phyloP scores from a whole-genome alignment of 2,888 invertebrate species.

The Lasioglossum villosulum region DNA sequence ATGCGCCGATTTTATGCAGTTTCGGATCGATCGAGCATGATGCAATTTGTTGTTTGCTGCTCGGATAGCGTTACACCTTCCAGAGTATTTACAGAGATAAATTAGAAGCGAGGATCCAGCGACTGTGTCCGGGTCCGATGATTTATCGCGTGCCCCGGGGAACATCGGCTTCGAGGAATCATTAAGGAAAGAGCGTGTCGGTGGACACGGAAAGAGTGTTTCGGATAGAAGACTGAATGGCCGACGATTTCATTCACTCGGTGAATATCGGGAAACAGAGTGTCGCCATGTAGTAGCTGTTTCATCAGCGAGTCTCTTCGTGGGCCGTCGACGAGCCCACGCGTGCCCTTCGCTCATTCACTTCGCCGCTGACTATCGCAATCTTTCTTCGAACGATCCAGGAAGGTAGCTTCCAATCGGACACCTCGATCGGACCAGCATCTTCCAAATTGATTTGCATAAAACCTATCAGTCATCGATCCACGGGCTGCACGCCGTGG shows the following conservation, averaged over 20 bases:
- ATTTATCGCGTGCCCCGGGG: constrained; percentile 4
- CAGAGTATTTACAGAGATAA: constrained; percentile 7
- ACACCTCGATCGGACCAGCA: neutral
- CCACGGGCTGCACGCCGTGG: neutral
- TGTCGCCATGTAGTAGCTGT: constrained; percentile 29
- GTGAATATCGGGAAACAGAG: constrained; percentile 5
- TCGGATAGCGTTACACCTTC: neutral
- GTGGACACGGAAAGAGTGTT: neutral
- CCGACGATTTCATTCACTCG: constrained; percentile 17
- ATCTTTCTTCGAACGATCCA: neutral
- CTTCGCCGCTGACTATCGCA: constrained; percentile 20
- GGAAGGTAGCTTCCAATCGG: neutral
- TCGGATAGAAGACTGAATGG: constrained; percentile 11
- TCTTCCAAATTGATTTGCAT: neutral
- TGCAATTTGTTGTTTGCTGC: constrained; percentile 27
- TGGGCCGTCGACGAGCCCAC: constrained; percentile 61
- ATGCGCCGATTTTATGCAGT: constrained; percentile 39
- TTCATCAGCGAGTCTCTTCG: constrained; percentile 27
- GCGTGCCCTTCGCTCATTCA: constrained; percentile 69
- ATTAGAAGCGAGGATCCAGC: neutral
- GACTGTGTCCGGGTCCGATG: neutral
- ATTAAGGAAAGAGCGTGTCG: neutral
- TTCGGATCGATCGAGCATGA: constrained; percentile 45
- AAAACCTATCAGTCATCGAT: neutral
- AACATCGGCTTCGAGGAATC: neutral